These are phyloP conservation scores for Pyrgus malvae DNA, from an alignment of 2,888 invertebrate genomes.

Conservation along the genomic window DNA sequence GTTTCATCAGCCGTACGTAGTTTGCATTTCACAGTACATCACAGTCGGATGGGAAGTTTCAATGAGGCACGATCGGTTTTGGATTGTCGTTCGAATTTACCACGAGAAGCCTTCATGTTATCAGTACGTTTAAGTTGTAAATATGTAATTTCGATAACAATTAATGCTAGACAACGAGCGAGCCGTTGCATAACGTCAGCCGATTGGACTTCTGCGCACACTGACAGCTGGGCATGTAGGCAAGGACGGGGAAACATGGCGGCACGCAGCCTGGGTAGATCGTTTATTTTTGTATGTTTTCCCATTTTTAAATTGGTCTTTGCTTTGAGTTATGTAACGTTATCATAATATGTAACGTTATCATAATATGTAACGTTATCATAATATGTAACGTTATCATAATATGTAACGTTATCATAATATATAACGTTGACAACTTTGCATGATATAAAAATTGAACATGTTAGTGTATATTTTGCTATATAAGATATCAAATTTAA, in stretches of 20 bases:
- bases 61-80: slow-evolving; percentile 50
- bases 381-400: too few species aligned
- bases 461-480: too few species aligned
- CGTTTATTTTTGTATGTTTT: too few species aligned
- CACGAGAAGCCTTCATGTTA: slow-evolving; percentile 63
- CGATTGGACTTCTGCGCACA: slow-evolving; percentile 76
- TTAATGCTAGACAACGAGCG: slow-evolving; percentile 72
- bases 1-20: slow-evolving; percentile 6
- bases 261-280: slow-evolving; percentile 1
- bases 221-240: slow-evolving; percentile 34
- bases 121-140: slow-evolving; percentile 73
- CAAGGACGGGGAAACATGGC: background rate
- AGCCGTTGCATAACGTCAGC: slow-evolving; percentile 64
- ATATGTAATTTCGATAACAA: slow-evolving; percentile 72
- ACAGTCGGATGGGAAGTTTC: slow-evolving; percentile 49
- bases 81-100: slow-evolving; percentile 59
- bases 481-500: too few species aligned
- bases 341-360: too few species aligned
- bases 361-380: too few species aligned
- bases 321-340: too few species aligned
- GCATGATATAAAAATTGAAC: too few species aligned
- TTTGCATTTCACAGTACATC: background rate
- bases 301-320: too few species aligned
- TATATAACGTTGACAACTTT: too few species aligned
- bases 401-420: too few species aligned